Conservation (phyloP, 2,113 vertebrate species). For the Brevimyrus niger region DNA sequence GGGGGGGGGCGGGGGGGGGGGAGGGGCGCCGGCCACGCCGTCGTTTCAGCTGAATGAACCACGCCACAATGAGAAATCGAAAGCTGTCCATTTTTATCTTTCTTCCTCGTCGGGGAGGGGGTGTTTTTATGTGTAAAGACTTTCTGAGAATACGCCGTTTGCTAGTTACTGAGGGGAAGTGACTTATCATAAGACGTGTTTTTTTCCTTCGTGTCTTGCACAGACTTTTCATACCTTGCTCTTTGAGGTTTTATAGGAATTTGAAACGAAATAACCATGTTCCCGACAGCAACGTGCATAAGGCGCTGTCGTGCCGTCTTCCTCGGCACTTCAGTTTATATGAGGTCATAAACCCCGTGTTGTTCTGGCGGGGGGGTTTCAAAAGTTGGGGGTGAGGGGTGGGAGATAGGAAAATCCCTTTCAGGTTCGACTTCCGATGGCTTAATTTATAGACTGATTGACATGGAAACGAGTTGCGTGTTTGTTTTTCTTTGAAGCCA, state of each 20-base stretch:
- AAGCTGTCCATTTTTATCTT: slow-evolving; percentile 64
- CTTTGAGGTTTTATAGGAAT: not conserved
- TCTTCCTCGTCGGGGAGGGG: slow-evolving; percentile 27
- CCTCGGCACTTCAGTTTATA: slow-evolving; percentile 33
- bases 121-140: slow-evolving; percentile 31
- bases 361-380: slow-evolving; percentile 6
- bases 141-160: slow-evolving; percentile 21
- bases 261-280: not conserved
- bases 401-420: slow-evolving; percentile 36
- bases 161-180: slow-evolving; percentile 16
- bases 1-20: too few species aligned
- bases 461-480: slow-evolving; percentile 39
- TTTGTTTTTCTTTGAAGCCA: slow-evolving; percentile 48
- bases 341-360: slow-evolving; percentile 40
- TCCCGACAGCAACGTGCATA: not conserved
- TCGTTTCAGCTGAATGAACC: slow-evolving; percentile 55
- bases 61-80: slow-evolving; percentile 55
- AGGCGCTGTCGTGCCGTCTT: not conserved
- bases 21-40: slow-evolving; percentile 40
- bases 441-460: slow-evolving; percentile 38
- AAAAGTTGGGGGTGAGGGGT: slow-evolving; percentile 33
- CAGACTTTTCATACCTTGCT: not conserved
- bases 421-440: slow-evolving; percentile 44
- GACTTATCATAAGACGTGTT: slow-evolving; percentile 2
- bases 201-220: not conserved